A percentile compares a stretch with the other conserved stretches of the same genome.
These are phyloP conservation scores for Euplagia quadripunctaria DNA, from an alignment of 2,888 invertebrate species.

Conservation along the genomic window DNA sequence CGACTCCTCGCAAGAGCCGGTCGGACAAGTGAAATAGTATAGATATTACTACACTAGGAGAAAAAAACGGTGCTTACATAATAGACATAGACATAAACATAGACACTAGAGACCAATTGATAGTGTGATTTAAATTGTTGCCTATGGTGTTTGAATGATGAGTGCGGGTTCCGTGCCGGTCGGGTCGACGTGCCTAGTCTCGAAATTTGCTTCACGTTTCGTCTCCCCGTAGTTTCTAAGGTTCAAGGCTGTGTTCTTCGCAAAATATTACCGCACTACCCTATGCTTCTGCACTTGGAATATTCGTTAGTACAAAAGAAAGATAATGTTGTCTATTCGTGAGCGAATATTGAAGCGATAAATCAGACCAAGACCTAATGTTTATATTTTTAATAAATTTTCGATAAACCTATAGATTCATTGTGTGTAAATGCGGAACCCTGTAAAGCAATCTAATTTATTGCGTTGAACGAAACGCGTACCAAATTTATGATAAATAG, in stretches of 20 bases:
- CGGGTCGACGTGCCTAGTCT: conserved; percentile 51
- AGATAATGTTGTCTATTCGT: conserved; percentile 22
- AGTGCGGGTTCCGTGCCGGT: conserved; percentile 45
- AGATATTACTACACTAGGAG: conserved; percentile 61
- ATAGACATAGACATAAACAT: conserved; percentile 24
- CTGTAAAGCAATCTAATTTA: conserved; percentile 49
- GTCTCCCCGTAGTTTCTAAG: conserved; percentile 44
- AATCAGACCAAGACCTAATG: conserved; percentile 12
- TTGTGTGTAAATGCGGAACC: conserved; percentile 38
- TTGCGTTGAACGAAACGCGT: conserved; percentile 51
- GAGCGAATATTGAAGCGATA: not conserved
- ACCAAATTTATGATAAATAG: conserved; percentile 68
- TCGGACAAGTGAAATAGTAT: conserved; percentile 81
- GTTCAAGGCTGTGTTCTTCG: conserved; percentile 48
- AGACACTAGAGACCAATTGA: conserved; percentile 56
- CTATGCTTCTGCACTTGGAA: conserved; percentile 50
- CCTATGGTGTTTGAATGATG: conserved; percentile 33
- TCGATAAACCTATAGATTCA: conserved; percentile 16
- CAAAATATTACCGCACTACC: conserved; percentile 46
- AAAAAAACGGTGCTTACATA: conserved; percentile 61
- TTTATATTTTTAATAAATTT: conserved; percentile 28
- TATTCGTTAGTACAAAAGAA: conserved; percentile 42
- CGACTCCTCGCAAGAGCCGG: conserved; percentile 67
- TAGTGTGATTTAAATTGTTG: conserved; percentile 53
- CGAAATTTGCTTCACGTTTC: conserved; percentile 43